Base-by-base conservation (phyloP, 2,797 vertebrate species). In the Parotocinclus haroldoi region DNA sequence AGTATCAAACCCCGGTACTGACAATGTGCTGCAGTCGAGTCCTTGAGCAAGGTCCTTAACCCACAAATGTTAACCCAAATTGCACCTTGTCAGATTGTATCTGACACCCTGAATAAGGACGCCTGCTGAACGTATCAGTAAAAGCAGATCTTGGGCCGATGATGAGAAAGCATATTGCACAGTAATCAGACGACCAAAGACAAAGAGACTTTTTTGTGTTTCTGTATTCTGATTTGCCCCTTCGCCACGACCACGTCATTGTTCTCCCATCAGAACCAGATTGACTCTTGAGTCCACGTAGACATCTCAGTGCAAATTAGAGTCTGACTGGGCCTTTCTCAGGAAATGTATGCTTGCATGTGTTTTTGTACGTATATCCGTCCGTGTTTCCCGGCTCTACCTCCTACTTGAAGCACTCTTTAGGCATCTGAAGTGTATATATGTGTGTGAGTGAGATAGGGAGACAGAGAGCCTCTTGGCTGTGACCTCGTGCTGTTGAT, bases 401-500 rank as follows among this genome's bases (percentile, higher is more conserved):
- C 71, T 69, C 50, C 54, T 55, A 72, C 79, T 79, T 12, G 61
- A 86, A 80, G 78, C 83, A 19, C 80, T 58, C 87, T 87, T 81
- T 69, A 82, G 13, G 18, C 51, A n/a, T 45, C 63, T 72, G 63
- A 72, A 72, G 72, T 75, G 74, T 36, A 73, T 71, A 75, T 83
- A 79, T 81, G 64, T 62, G 73, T 40, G 64, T 76, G 62, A 51
- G 54, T 52, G 68, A 54, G 67, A 56, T 12, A 51, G 63, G n/a
- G 49, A 56, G 69, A 61, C 73, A 40, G 78, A 72, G 61, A 76
- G 77, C 81, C 80, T 74, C 71, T 73, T 64, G 79, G 79, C 76
- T 73, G 77, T 86, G 86, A 88, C 83, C 86, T 79, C 78, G 74
- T 81, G 80, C 83, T 89, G 86, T 89, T 90, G 86, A 88, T 89